Evolutionary conservation across 2,888 invertebrate genomes (phyloP), one percentile per base, ranked within the genome.

Genomic region (Poecilobothrus nobilitatus): DNA sequence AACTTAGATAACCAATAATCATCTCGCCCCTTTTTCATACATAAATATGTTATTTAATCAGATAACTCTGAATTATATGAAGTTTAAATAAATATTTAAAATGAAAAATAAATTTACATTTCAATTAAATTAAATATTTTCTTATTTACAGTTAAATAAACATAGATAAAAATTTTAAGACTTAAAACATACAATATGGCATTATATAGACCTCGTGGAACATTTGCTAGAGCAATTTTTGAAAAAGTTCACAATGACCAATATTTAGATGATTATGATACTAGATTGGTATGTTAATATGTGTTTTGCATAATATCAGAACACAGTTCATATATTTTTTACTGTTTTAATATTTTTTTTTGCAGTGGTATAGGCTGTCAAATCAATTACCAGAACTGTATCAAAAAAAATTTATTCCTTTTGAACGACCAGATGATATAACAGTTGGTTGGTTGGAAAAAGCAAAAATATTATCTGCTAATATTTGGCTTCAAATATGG

Each of bases 401-500:
- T 71, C 81, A 81, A 72, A 73, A 74, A 8, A 80, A 78, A 71
- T 82, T 81, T 72, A 76, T 81, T 63, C 73, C 78, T 20, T 73
- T 82, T 0, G 75, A 77, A 53, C 73, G 76, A 71, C 81, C 82
- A 9, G 82, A 82, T 72, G 73, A 75, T 66, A 77, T 75, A 8
- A 81, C 81, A 7, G 71, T 78, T 20, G 70, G 73, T 68, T 82
- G 82, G 82, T 70, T 82, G 37, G 79, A 81, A 64, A 76, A 75
- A 34, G 77, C 81, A 7, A 82, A 81, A 73, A 73, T 75, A 65
- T 71, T 78, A 37, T 80, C 81, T 0, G 77, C 81, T 8, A 81
- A 82, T 71, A 77, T 97, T 69, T 89, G 94, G 83, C 88, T 92
- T 34, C 95, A 98, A 82, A 84, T 96, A 71, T 95, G 93, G 90